A percentile compares a stretch with the other conserved stretches of the same genome.
These are phyloP conservation scores for Xenotilapia leptura DNA, from an alignment of 2,113 vertebrate species.

Conservation along the genomic window DNA sequence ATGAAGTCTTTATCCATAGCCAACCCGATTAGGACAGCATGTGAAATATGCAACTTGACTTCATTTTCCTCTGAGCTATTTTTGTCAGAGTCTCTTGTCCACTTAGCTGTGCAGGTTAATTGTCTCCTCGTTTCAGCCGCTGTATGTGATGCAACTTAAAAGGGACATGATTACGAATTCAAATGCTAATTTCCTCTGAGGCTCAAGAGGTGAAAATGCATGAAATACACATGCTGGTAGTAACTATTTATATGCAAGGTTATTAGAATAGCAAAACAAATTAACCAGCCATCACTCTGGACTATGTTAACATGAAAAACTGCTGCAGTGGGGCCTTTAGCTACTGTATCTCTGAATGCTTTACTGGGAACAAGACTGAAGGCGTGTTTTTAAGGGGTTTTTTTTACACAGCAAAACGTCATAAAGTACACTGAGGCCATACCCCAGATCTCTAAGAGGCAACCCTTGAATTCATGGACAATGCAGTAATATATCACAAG, in stretches of 20 bases:
- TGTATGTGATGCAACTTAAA: conserved; percentile 61
- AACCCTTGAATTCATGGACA: conserved; percentile 34
- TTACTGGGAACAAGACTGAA: neutral
- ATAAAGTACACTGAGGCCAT: conserved; percentile 7
- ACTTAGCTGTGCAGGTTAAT: conserved; percentile 67
- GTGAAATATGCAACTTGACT: conserved; percentile 56
- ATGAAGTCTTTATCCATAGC: conserved; percentile 8
- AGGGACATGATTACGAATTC: conserved; percentile 65
- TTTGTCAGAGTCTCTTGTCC: conserved; percentile 52
- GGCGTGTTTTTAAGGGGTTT: fast-evolving
- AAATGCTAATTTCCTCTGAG: conserved; percentile 69
- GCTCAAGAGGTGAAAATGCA: conserved; percentile 49
- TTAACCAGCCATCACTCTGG: conserved; percentile 67
- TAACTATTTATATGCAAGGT: conserved; percentile 63
- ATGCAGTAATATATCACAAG: conserved; percentile 37
- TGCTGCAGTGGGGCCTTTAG: conserved; percentile 1
- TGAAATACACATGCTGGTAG: conserved; percentile 37
- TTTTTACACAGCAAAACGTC: conserved; percentile 1
- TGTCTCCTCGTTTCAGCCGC: conserved; percentile 52
- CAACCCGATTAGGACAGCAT: conserved; percentile 21
- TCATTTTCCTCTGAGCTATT: conserved; percentile 57
- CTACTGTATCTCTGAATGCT: neutral
- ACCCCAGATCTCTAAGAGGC: neutral
- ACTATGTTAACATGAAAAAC: conserved; percentile 63
- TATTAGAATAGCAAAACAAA: conserved; percentile 68